phyloP scores from a whole-genome alignment of 2,797 vertebrate genomes.

The Erpetoichthys calabaricus region DNA sequence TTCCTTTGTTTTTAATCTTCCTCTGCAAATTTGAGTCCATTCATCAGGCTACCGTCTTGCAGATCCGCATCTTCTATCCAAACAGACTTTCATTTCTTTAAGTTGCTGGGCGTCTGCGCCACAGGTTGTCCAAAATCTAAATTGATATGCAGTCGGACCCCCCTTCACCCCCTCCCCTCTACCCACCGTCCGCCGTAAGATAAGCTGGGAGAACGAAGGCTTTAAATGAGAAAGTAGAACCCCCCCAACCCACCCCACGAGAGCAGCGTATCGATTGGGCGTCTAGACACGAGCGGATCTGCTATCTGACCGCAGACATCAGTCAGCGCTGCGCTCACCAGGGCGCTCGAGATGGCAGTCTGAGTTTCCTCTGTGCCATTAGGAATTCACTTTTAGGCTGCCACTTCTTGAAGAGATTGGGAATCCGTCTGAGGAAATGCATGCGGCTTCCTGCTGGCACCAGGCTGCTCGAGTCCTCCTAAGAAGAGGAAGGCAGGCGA shows the following conservation, averaged over 20 bases:
- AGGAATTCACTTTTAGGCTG: too few species aligned
- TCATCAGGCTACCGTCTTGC: too few species aligned
- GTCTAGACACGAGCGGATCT: constrained; percentile 83
- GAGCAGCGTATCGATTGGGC: constrained; percentile 62
- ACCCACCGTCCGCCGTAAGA: constrained; percentile 15
- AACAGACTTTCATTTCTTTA: constrained; percentile 21
- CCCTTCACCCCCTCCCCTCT: constrained; percentile 29
- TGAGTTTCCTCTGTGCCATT: too few species aligned
- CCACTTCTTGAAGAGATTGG: too few species aligned
- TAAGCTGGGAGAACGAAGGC: constrained; percentile 53
- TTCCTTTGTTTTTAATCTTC: too few species aligned
- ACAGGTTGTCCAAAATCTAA: constrained; percentile 30
- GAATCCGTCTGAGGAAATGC: too few species aligned
- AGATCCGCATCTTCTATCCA: neutral
- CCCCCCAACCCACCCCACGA: neutral
- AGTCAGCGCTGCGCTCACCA: constrained; percentile 29
- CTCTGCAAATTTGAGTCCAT: too few species aligned
- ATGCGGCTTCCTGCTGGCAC: too few species aligned
- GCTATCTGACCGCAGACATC: constrained; percentile 62
- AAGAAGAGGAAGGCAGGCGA: too few species aligned
- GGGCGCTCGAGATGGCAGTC: too few species aligned
- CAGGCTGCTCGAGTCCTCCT: too few species aligned
- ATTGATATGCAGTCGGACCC: constrained; percentile 30
- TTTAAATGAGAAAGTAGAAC: constrained; percentile 33
- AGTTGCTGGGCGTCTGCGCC: constrained; percentile 23